Evolutionary conservation across 2,797 vertebrate species (phyloP).

Genomic region (Cryptoblepharus egeriae): DNA sequence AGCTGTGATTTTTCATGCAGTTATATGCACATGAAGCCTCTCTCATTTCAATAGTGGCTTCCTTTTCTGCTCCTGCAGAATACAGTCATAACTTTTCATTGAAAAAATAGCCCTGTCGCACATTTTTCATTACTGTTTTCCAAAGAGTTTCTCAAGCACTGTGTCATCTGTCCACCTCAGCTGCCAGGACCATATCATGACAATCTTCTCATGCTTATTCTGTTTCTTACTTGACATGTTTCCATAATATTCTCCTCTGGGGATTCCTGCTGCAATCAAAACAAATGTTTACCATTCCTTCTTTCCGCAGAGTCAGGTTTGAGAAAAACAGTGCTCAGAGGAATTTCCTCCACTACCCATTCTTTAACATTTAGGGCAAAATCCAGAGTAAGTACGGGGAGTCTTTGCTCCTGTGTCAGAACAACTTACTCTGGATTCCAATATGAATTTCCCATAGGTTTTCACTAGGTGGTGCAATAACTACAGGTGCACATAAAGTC

Average conservation of each 20-base stretch:
- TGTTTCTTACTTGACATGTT: constrained; percentile 1
- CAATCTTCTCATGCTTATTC: background rate
- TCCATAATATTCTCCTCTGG: background rate
- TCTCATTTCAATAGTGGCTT: background rate
- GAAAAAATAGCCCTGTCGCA: background rate
- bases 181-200: constrained; percentile 21
- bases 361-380: too few relatives aligned
- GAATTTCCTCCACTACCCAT: background rate
- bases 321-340: background rate
- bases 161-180: background rate
- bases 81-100: background rate
- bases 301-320: background rate
- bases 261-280: background rate
- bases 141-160: constrained; percentile 21
- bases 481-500: too few relatives aligned
- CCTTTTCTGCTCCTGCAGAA: background rate
- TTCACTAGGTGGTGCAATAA: too few relatives aligned
- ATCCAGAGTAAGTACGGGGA: too few relatives aligned
- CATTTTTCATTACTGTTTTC: background rate
- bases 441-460: too few relatives aligned
- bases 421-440: too few relatives aligned
- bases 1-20: background rate
- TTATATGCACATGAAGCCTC: background rate
- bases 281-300: constrained; percentile 35
- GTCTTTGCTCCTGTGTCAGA: too few relatives aligned